phyloP scores from a whole-genome alignment of 2,888 invertebrate genomes.

The Eristalis arbustorum region DNA sequence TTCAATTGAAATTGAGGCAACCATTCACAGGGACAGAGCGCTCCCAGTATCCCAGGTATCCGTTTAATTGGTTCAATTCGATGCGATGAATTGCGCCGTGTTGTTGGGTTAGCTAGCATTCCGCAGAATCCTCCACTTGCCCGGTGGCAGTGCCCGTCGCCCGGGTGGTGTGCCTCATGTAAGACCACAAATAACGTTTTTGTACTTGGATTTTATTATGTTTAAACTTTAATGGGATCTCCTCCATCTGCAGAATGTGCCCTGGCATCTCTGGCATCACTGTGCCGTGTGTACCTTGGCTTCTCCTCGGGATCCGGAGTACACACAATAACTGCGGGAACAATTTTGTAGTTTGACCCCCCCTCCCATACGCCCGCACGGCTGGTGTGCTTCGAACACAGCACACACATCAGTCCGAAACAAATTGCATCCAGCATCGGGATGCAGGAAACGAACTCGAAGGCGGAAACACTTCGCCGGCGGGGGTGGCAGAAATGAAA shows the following conservation, averaged over 20 bases:
- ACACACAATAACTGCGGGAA: slow-evolving; percentile 34
- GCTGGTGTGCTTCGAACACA: slow-evolving; percentile 24
- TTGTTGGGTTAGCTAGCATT: not conserved
- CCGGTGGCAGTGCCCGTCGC: not conserved
- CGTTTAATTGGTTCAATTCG: slow-evolving; percentile 65
- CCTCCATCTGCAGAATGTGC: slow-evolving; percentile 47
- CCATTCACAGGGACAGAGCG: slow-evolving; percentile 14
- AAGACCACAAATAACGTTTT: slow-evolving; percentile 53
- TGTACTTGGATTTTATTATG: slow-evolving; percentile 44
- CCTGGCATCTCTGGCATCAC: slow-evolving; percentile 61
- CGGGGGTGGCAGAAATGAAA: not conserved
- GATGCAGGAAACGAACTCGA: not conserved
- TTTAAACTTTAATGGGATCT: slow-evolving; percentile 60
- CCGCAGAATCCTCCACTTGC: not conserved
- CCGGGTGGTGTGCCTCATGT: slow-evolving; percentile 16
- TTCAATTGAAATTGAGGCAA: slow-evolving; percentile 42
- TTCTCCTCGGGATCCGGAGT: not conserved
- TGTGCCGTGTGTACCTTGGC: slow-evolving; percentile 32
- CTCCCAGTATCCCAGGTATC: slow-evolving; percentile 32
- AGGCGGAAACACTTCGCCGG: not conserved
- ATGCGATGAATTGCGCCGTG: slow-evolving; percentile 20
- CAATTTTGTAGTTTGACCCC: slow-evolving; percentile 54
- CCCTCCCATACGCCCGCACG: not conserved
- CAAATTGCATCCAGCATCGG: slow-evolving; percentile 47
- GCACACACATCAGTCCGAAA: slow-evolving; percentile 45